Base-by-base conservation (phyloP, 2,888 invertebrate species). In the Rhaphigaster nebulosa region DNA sequence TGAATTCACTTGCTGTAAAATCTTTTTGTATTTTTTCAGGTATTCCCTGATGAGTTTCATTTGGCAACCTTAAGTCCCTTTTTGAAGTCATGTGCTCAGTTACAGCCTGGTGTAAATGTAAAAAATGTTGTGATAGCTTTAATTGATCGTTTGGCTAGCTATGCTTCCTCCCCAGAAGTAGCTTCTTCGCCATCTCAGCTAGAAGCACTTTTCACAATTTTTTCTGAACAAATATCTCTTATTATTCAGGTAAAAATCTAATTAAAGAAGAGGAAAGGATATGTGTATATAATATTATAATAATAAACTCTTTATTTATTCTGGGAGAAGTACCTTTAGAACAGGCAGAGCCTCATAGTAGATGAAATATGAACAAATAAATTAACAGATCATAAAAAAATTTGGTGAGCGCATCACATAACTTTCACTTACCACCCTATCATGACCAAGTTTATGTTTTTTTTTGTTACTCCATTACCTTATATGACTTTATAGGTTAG, bases 111-210 rank as follows among this genome's bases (percentile, higher is more conserved):
- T 18, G 99, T 99, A 23, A 99, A 99, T 94, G 99, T 99, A 15
- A 99, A 99, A 94, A 99, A 99, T 94, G 98, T 99, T 92, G 98
- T 99, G 92, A 99, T 99, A 92, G 97, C 99, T 3, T 95, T 99
- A 56, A 99, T 99, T 93, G 99, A 99, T 94, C 95, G 98, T 38
- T 95, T 98, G 87, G 97, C 98, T 1, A 95, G 96, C 0, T 98
- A 97, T 93, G 97, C 97, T 93, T 97, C 97, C 94, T 95, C 95
- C 89, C 96, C 96, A 93, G 95, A 95, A 87, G 94, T 92, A 10
- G 95, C 96, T 91, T 98, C 98, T 93, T 98, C 99, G 29, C 91
- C 90, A 13, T 54, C 90, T 26, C 91, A 92, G 50, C 34, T 90
- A 20, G 90, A 90, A 90, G 97, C 98, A 93, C 95, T 99, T 15